Base-by-base conservation (phyloP, 2,113 vertebrate species). In the Brachirus orientalis region DNA sequence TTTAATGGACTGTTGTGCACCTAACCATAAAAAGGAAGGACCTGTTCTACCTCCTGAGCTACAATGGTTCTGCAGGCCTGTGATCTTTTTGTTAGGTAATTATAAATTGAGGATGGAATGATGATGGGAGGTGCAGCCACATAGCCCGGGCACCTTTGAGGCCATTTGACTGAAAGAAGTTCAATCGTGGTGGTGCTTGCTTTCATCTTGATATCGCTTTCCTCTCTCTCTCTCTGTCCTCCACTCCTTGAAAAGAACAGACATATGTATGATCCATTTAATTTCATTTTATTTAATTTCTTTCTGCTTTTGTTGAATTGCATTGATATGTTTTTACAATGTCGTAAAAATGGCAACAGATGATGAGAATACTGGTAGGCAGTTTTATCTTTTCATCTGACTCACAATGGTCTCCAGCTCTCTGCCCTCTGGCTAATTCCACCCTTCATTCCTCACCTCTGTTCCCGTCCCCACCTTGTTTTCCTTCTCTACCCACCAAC, bases 111-210 rank as follows among this genome's bases (percentile, higher is more conserved):
- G 62, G 17, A 63, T 67, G 82, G 50, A 60, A 51, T 46, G 63
- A 77, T 59, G 18, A 59, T 44, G 54, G 43, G 62, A 33, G 60
- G 63, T 59, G 43, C 45, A 9, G 62, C 56, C 33, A 13, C 8
- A 2, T 44, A 50, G 28, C 3, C 1, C 55, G 8, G 14, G 72
- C 16, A 50, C 72, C 59, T 86, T 84, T 78, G 17, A 78, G 59
- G 69, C 58, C 47, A 22, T 72, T 18, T 79, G 58, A 86, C 72
- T 80, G 69, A 87, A 79, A 74, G 60, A 36, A 80, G 69, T 66
- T 84, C 80, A 78, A 52, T 62, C 38, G 68, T 46, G 7, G 69
- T 40, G 37, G 35, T 36, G 36, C 69, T 47, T 45, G 79, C 74
- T 82, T 85, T 82, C 62, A 77, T 82, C 70, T 71, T 9, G 7